These are phyloP conservation scores for Coenonympha arcania DNA, from an alignment of 2,888 invertebrate genomes.

Conservation along the genomic window DNA sequence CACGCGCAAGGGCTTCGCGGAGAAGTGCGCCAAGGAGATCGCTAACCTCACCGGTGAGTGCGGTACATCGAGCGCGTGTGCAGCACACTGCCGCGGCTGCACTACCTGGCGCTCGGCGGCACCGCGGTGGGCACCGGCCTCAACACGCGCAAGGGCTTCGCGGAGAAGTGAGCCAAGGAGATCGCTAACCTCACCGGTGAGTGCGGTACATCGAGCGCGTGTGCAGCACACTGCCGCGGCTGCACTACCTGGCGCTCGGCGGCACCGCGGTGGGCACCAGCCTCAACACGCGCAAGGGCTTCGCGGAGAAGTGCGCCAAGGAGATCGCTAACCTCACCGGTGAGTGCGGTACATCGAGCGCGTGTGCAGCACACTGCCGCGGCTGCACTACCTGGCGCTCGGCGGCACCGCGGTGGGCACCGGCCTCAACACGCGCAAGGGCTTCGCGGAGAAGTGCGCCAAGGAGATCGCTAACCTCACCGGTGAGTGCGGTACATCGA, in stretches of 20 bases:
- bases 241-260: conserved; percentile 93
- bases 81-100: conserved; percentile 85
- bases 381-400: too few species aligned
- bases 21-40: conserved; percentile 90
- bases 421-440: too few species aligned
- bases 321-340: conserved; percentile 86
- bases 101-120: conserved; percentile 93
- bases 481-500: too few species aligned
- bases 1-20: conserved; percentile 94
- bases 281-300: conserved; percentile 93
- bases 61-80: background rate
- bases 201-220: background rate
- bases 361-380: too few species aligned
- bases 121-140: conserved; percentile 99
- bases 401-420: too few species aligned
- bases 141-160: conserved; percentile 95
- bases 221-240: conserved; percentile 80
- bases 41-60: conserved; percentile 79
- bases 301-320: conserved; percentile 93
- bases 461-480: too few species aligned
- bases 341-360: conserved; percentile 25
- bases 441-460: too few species aligned
- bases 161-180: conserved; percentile 90
- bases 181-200: conserved; percentile 84
- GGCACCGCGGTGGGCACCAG: conserved; percentile 99